Evolutionary conservation across 2,797 vertebrate species (phyloP).

Genomic region (Arrhamphus sclerolepis): DNA sequence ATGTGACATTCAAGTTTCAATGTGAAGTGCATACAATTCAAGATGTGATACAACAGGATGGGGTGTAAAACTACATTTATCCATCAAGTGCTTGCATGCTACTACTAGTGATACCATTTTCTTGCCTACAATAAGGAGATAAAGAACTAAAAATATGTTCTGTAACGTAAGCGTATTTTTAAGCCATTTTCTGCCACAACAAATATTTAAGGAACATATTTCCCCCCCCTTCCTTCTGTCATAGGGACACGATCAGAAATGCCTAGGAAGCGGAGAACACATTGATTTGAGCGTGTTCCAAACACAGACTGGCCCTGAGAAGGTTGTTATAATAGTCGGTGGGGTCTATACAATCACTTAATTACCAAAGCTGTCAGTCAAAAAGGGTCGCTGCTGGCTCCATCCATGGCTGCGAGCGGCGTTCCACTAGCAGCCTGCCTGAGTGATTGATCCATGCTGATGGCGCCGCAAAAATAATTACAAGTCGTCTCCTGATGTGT

Average conservation of each 20-base stretch:
- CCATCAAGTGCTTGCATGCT: slow-evolving; percentile 2
- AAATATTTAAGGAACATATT: slow-evolving; percentile 33
- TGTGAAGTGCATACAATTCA: slow-evolving; percentile 64
- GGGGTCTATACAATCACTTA: slow-evolving; percentile 95
- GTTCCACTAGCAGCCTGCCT: slow-evolving; percentile 86
- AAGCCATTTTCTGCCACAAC: slow-evolving; percentile 18
- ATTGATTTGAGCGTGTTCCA: slow-evolving; percentile 91
- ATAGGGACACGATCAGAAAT: slow-evolving; percentile 82
- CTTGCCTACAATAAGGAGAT: slow-evolving; percentile 43
- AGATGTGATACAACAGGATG: slow-evolving; percentile 52
- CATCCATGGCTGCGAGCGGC: slow-evolving; percentile 85
- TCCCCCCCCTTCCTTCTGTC: slow-evolving; percentile 55
- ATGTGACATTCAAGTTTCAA: slow-evolving; percentile 81
- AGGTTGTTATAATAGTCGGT: slow-evolving; percentile 95
- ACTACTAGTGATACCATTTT: slow-evolving; percentile 20
- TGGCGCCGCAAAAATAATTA: slow-evolving; percentile 97
- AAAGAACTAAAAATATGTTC: slow-evolving; percentile 22
- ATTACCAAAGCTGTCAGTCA: slow-evolving; percentile 99
- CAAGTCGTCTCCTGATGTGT: slow-evolving; percentile 93
- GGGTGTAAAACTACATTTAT: slow-evolving; percentile 24
- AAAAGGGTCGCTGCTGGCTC: slow-evolving; percentile 82
- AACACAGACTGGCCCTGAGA: slow-evolving; percentile 93
- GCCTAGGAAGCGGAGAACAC: slow-evolving; percentile 87
- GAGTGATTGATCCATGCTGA: slow-evolving; percentile 97
- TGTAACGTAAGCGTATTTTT: slow-evolving; percentile 1